A percentile compares a stretch with the other conserved stretches of the same genome.
These are phyloP conservation scores for Channa maculata DNA, from an alignment of 2,113 vertebrate species.

Conservation along the genomic window DNA sequence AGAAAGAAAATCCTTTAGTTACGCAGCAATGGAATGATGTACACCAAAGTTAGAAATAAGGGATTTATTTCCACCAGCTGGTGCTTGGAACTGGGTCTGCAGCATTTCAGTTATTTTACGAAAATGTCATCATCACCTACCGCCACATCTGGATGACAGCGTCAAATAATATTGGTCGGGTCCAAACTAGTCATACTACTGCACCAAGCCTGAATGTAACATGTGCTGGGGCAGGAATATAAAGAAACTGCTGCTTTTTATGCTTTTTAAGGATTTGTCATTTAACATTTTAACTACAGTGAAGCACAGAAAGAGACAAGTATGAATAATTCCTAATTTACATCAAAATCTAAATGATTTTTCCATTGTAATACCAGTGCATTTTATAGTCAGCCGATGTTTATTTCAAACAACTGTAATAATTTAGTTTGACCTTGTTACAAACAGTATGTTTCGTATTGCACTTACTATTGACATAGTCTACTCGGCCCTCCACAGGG, in stretches of 20 bases:
- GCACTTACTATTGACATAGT: conserved; percentile 22
- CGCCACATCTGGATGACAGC: conserved; percentile 29
- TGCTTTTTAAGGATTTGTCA: conserved; percentile 18
- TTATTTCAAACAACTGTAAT: conserved; percentile 17
- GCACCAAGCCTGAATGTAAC: not conserved
- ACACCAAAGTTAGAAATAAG: conserved; percentile 35
- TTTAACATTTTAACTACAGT: conserved; percentile 6
- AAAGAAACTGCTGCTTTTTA: conserved; percentile 23
- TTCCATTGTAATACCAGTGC: conserved; percentile 2
- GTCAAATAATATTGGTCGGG: conserved; percentile 1
- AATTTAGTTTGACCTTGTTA: conserved; percentile 4
- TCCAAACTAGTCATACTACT: conserved; percentile 12
- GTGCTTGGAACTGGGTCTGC: conserved; percentile 18
- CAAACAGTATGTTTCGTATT: conserved; percentile 11
- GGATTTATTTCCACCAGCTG: conserved; percentile 25
- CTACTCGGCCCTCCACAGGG: conserved; percentile 10
- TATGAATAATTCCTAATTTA: not conserved
- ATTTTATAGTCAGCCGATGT: conserved; percentile 11
- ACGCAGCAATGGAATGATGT: conserved; percentile 28
- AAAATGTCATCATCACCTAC: conserved; percentile 52
- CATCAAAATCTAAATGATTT: conserved; percentile 4
- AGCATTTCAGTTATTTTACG: conserved; percentile 47
- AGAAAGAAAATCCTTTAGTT: conserved; percentile 46
- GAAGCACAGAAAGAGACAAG: not conserved
- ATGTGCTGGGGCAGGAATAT: not conserved